Evolutionary conservation across 1,140 invertebrate genomes (phyloP).

Genomic region (Leptonema lineaticorne): DNA sequence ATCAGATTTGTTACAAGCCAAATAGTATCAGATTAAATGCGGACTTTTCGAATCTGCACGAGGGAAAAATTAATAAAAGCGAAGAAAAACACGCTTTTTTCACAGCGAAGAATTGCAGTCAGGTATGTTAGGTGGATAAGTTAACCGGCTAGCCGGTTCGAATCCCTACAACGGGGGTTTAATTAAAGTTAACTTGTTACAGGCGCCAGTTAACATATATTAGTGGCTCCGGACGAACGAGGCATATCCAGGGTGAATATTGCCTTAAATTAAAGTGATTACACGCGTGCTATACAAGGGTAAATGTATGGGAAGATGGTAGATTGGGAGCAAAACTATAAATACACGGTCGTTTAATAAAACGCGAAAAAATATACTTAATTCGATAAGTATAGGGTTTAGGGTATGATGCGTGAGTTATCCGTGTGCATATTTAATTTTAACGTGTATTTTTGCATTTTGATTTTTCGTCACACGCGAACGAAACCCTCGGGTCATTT

Average conservation of each 20-base stretch:
- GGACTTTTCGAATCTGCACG: too few species aligned
- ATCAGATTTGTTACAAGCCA: too few species aligned
- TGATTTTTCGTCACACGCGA: neutral
- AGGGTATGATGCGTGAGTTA: neutral
- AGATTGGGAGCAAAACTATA: neutral
- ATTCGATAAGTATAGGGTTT: neutral
- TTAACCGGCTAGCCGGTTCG: constrained; percentile 1
- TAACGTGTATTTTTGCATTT: neutral
- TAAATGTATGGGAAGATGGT: neutral
- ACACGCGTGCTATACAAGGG: neutral
- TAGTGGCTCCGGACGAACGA: constrained; percentile 20
- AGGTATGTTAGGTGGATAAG: neutral
- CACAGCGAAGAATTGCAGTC: too few species aligned
- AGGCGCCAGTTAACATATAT: constrained; percentile 29
- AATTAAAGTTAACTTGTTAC: constrained; percentile 30
- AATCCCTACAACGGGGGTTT: constrained; percentile 29
- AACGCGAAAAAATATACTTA: neutral
- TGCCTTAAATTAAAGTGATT: neutral
- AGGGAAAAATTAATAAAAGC: neutral
- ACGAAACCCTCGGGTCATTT: neutral
- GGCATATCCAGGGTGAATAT: constrained; percentile 12
- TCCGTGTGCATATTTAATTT: neutral
- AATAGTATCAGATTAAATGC: too few species aligned
- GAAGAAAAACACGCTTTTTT: neutral
- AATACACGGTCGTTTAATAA: too few species aligned